phyloP scores from a whole-genome alignment of 64 coral and sea anemone species.

The Exaiptasia diaphana region DNA sequence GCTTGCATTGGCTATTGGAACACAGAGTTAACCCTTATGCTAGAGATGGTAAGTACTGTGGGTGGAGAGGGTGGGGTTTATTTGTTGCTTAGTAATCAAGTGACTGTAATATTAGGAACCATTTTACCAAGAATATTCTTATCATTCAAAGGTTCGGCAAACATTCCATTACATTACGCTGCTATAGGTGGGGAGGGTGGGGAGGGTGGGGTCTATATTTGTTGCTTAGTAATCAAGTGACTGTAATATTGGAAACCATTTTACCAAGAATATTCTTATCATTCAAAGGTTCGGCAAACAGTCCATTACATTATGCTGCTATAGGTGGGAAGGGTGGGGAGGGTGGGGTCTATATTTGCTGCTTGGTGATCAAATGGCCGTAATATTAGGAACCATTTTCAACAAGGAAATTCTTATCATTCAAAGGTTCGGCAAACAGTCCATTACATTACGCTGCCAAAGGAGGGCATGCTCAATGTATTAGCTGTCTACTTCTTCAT shows the following conservation, averaged over 20 bases:
- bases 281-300: slow-evolving; percentile 68
- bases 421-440: slow-evolving; percentile 55
- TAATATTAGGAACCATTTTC: too few species aligned
- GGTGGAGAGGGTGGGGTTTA: neutral
- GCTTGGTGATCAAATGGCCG: too few species aligned
- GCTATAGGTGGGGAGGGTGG: slow-evolving; percentile 75
- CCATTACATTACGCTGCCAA: slow-evolving; percentile 68
- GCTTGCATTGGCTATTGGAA: slow-evolving; percentile 93
- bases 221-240: too few species aligned
- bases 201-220: too few species aligned
- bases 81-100: neutral
- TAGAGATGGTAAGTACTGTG: slow-evolving; percentile 65
- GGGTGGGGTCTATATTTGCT: too few species aligned
- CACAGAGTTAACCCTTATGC: slow-evolving; percentile 56
- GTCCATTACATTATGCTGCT: slow-evolving; percentile 70
- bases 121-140: too few species aligned
- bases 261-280: too few species aligned
- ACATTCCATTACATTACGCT: slow-evolving; percentile 62
- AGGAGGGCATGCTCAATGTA: slow-evolving; percentile 62
- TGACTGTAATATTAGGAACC: too few species aligned
- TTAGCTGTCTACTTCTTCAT: slow-evolving; percentile 75
- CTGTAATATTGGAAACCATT: too few species aligned
- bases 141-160: slow-evolving; percentile 75
- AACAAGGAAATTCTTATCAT: too few species aligned
- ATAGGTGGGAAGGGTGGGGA: too few species aligned